These are phyloP conservation scores for Mormoops blainvillei DNA, from an alignment of 2,113 vertebrate genomes.

Conservation along the genomic window DNA sequence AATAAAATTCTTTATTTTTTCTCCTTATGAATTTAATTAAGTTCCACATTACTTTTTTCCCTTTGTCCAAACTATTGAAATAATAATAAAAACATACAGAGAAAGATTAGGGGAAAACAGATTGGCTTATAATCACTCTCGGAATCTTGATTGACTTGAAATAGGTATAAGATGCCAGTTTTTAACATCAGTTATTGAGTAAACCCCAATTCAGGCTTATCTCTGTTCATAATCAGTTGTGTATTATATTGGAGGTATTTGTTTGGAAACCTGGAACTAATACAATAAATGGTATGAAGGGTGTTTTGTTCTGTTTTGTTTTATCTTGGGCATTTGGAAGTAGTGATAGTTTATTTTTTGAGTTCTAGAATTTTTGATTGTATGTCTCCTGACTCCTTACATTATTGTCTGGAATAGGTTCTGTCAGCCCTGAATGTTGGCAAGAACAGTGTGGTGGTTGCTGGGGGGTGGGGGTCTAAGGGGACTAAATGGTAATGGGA, in stretches of 20 bases:
- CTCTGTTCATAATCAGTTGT: not conserved
- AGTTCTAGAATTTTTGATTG: not conserved
- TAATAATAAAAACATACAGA: not conserved
- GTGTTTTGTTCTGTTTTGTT: not conserved
- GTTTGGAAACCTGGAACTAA: not conserved
- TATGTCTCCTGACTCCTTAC: not conserved
- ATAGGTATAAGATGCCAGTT: not conserved
- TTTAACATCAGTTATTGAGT: not conserved
- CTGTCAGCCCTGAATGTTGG: not conserved
- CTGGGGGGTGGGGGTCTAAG: too few relatives aligned
- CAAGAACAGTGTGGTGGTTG: not conserved
- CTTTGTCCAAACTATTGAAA: not conserved
- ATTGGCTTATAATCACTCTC: not conserved
- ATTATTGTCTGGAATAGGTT: not conserved
- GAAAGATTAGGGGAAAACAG: not conserved
- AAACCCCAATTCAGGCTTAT: not conserved
- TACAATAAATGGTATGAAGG: not conserved
- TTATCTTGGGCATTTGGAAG: not conserved
- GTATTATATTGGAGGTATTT: not conserved
- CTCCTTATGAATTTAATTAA: not conserved
- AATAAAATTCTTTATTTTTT: not conserved
- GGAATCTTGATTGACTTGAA: not conserved
- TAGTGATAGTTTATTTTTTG: not conserved
- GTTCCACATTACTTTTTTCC: not conserved
- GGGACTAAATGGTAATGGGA: too few relatives aligned